phyloP scores from a whole-genome alignment of 2,113 vertebrate species.

The Origma solitaria region DNA sequence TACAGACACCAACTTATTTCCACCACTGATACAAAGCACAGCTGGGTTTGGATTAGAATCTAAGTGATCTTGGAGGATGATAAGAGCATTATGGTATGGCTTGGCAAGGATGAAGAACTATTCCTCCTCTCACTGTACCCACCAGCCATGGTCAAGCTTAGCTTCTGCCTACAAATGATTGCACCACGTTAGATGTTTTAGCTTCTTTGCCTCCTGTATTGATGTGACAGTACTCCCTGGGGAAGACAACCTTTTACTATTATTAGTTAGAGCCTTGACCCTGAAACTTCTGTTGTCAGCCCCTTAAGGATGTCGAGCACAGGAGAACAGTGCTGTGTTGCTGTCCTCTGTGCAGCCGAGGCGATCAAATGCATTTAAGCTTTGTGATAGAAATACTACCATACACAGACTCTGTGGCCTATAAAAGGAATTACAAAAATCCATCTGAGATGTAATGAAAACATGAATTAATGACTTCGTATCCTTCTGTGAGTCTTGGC shows the following conservation, averaged over 20 bases:
- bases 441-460: neutral
- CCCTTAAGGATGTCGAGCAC: neutral
- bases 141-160: neutral
- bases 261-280: neutral
- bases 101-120: neutral
- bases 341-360: neutral
- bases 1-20: neutral
- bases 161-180: neutral
- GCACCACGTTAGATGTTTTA: neutral
- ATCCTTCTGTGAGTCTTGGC: neutral
- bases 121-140: neutral
- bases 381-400: neutral
- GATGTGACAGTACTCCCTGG: neutral
- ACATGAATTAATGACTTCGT: neutral
- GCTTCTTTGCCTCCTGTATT: neutral
- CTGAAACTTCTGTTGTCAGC: neutral
- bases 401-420: neutral
- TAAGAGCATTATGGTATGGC: neutral
- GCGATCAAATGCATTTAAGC: accelerated
- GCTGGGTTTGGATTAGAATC: neutral
- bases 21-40: neutral
- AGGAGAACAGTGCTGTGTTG: neutral
- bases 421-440: neutral
- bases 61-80: neutral
- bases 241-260: neutral